Evolutionary conservation across 30 jellyfish, hydroid and myxozoan species (phyloP), one percentile per base, ranked within the genome.

Genomic region (Pseudorhiza aurosa): DNA sequence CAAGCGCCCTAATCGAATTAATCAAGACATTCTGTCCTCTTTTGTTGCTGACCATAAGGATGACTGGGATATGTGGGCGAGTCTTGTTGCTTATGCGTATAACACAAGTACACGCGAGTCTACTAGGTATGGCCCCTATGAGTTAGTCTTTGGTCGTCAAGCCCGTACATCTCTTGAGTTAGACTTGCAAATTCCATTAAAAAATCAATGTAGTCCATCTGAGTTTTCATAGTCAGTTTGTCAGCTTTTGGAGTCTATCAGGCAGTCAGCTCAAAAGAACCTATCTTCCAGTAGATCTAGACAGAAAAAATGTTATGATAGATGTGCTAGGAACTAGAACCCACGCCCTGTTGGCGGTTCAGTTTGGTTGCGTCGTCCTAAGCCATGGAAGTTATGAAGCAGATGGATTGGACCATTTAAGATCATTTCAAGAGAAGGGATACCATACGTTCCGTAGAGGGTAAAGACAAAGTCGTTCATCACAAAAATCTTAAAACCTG

Each of bases 1-100:
- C 39, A 60, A 65, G 33, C 82, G 82, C 32, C 82, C 39, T 68
- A 68, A 68, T 44, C 82, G 82, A 10, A 68, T 65, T 39, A 68
- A 36, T 42, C 82, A 68, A 46, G 82, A 68, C 25, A 65, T 65
- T 28, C 79, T 65, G 10, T 65, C 79, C 17, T 31, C 79, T 39
- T 65, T 65, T 24, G 79, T 65, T 65, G 6, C 62, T 8, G 79
- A 65, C 22, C 79, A 39, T 30, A 65, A 65, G 27, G 79, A 68
- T 37, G 67, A 68, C 65, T 37, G 67, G 65, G 82, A 68, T 44
- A 21, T 22, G 36, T 59, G 58, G 79, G 63, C 36, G 36, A 65
- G 64, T 65, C 35, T 65, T 14, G 79, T 65, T 27, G 79, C 36
- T 33, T 36, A 65, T 39, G 79, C 79, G 39, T 65, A 31, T 27